phyloP scores from a whole-genome alignment of 2,888 invertebrate genomes.

The Bellardia pandia region DNA sequence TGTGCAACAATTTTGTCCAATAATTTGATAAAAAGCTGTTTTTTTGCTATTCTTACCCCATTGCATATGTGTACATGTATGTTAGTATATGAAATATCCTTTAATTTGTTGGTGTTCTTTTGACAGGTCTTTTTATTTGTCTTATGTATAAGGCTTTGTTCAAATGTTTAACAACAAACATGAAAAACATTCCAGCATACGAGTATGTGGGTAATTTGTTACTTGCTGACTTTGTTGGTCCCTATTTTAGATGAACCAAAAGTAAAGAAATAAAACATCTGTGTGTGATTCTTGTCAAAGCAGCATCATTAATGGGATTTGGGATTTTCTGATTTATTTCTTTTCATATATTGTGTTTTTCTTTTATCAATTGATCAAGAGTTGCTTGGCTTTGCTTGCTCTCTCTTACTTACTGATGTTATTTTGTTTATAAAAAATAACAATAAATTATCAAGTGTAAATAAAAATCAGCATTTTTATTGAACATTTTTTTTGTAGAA shows the following conservation, averaged over 20 bases:
- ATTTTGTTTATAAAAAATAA: not conserved
- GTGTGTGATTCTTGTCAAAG: conserved; percentile 7
- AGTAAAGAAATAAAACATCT: not conserved
- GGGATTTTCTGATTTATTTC: conserved; percentile 3
- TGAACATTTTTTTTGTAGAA: not conserved
- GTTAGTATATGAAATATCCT: conserved; percentile 8
- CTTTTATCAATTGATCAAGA: conserved; percentile 40
- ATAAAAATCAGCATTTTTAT: conserved; percentile 20
- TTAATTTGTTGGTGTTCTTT: conserved; percentile 15
- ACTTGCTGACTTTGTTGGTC: conserved; percentile 21
- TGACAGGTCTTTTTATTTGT: not conserved
- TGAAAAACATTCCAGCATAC: conserved; percentile 56
- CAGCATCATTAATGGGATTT: conserved; percentile 9
- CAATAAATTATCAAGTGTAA: conserved; percentile 50
- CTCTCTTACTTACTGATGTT: not conserved
- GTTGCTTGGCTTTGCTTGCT: conserved; percentile 4
- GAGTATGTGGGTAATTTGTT: conserved; percentile 58
- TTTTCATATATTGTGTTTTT: conserved; percentile 36
- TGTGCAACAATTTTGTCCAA: conserved; percentile 12
- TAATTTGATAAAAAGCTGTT: not conserved
- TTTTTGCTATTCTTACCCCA: not conserved
- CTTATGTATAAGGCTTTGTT: not conserved
- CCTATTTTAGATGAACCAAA: not conserved
- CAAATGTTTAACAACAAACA: conserved; percentile 10
- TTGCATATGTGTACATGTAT: too few relatives aligned